Evolutionary conservation across 2,113 vertebrate genomes (phyloP).

Genomic region (Eudyptes chrysolophus): DNA sequence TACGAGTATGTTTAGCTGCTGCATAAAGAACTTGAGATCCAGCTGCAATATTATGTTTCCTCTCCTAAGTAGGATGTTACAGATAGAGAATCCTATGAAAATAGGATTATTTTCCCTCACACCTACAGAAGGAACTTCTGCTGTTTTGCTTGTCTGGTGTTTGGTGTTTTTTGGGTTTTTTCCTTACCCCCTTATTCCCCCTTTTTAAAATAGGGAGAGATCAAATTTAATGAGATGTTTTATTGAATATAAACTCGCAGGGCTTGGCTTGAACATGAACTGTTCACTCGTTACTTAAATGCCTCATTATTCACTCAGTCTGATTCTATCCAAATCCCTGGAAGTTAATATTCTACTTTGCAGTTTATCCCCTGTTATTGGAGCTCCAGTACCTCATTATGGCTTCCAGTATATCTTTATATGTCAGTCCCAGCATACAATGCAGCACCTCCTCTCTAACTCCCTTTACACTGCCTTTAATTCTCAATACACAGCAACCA

Average conservation of each 20-base stretch:
- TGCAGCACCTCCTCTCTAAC: background rate
- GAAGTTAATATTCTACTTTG: constrained; percentile 1
- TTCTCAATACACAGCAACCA: background rate
- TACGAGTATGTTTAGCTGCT: background rate
- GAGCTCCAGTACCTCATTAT: background rate
- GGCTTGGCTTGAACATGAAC: background rate
- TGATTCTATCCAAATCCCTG: background rate
- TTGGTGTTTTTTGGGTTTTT: background rate
- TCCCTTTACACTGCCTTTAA: background rate
- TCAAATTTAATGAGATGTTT: background rate
- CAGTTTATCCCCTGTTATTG: background rate
- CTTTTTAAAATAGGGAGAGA: background rate
- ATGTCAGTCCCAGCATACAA: background rate
- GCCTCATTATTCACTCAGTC: constrained; percentile 6
- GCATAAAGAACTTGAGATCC: background rate
- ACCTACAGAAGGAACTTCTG: background rate
- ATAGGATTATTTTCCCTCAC: background rate
- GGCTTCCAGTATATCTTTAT: background rate
- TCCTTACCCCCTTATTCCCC: background rate
- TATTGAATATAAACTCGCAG: background rate
- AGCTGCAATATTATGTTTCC: background rate
- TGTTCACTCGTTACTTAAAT: background rate
- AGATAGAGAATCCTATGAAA: background rate
- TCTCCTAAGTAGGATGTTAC: background rate
- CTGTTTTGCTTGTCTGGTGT: background rate